These are phyloP conservation scores for Prionailurus viverrinus DNA, from an alignment of 2,113 vertebrate genomes.

Conservation along the genomic window DNA sequence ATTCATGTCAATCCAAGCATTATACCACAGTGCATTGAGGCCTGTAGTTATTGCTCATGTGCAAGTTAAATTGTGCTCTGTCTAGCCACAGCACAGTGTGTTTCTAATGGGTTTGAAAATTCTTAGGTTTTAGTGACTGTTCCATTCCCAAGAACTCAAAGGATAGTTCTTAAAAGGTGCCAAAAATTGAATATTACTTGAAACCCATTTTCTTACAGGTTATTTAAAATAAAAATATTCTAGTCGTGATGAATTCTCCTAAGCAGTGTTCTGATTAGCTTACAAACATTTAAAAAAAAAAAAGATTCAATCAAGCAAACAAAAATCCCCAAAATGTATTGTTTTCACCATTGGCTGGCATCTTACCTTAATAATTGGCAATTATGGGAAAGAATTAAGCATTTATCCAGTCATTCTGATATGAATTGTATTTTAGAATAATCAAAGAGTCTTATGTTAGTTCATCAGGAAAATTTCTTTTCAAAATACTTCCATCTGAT, in stretches of 20 bases:
- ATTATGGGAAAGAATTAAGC: not conserved
- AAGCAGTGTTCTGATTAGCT: not conserved
- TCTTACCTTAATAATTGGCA: not conserved
- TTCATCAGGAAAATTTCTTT: not conserved
- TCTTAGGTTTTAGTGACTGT: not conserved
- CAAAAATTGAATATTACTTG: not conserved
- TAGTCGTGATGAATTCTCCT: not conserved
- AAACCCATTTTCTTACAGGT: not conserved
- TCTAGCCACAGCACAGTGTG: not conserved
- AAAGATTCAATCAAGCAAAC: not conserved
- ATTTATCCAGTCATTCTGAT: not conserved
- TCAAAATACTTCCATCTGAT: not conserved
- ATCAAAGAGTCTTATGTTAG: not conserved
- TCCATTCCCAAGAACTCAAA: not conserved
- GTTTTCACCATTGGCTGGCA: not conserved
- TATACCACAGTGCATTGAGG: not conserved
- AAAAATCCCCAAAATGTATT: not conserved
- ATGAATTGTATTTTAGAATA: not conserved
- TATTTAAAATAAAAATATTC: conserved; percentile 19
- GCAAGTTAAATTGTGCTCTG: not conserved
- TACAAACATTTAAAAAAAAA: not conserved
- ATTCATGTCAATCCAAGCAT: not conserved
- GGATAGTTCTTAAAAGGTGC: not conserved
- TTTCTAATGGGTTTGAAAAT: not conserved
- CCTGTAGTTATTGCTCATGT: not conserved